A percentile compares a stretch with the other conserved stretches of the same genome.
Conservation (phyloP, 2,797 vertebrate genomes). For the Falco novaeseelandiae region DNA sequence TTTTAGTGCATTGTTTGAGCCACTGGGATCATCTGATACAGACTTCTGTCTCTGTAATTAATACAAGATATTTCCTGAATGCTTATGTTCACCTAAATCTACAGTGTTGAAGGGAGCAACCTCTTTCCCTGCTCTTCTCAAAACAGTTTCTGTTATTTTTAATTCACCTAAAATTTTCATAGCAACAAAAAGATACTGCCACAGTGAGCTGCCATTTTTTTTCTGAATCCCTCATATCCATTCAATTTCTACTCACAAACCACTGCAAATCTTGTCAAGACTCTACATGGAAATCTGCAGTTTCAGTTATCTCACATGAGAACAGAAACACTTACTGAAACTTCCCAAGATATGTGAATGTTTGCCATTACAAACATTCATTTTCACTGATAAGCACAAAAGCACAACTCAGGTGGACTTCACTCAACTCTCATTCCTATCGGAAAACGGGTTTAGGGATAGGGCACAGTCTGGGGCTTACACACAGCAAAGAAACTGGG, state of each 20-base stretch:
- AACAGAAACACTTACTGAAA: fast-evolving
- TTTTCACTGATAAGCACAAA: background rate
- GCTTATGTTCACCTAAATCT: background rate
- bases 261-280: background rate
- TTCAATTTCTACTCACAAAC: background rate
- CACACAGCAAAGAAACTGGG: background rate
- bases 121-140: background rate
- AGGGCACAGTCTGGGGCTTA: background rate
- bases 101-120: background rate
- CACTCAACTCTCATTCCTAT: background rate
- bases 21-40: background rate
- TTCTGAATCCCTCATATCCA: background rate
- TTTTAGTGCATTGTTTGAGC: background rate
- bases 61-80: background rate
- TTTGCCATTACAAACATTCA: background rate
- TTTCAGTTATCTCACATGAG: background rate
- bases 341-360: background rate
- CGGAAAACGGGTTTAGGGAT: background rate
- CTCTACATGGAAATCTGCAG: background rate
- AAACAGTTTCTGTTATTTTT: background rate
- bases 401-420: background rate
- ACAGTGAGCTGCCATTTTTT: background rate
- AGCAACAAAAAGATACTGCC: background rate
- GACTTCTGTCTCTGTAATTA: background rate
- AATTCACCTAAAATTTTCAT: background rate